phyloP scores from a whole-genome alignment of 2,888 invertebrate species.

The Eilema griseolum region DNA sequence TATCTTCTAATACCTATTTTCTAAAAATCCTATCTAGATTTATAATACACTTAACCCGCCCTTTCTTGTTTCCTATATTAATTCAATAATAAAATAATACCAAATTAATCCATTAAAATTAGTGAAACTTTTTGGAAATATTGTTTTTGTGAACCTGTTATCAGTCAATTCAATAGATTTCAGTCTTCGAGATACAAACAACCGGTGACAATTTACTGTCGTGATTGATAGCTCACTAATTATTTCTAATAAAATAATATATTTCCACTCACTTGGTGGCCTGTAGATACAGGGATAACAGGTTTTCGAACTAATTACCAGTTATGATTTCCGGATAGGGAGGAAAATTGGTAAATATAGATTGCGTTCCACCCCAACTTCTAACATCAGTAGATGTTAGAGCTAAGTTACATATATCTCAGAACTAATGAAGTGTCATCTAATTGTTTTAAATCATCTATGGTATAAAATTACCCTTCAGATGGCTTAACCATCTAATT shows the following conservation, averaged over 20 bases:
- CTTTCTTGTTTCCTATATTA: no score
- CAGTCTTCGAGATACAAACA: no score
- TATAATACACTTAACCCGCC: no score
- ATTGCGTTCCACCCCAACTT: constrained; percentile 57
- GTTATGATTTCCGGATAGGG: constrained; percentile 60
- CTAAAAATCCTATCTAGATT: no score
- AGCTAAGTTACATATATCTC: constrained; percentile 28
- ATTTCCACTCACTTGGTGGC: constrained; percentile 31
- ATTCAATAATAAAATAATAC: neutral
- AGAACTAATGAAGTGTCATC: constrained; percentile 35
- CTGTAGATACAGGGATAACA: constrained; percentile 37
- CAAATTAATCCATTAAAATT: neutral
- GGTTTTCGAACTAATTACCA: constrained; percentile 54
- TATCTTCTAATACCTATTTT: no score
- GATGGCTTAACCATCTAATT: neutral
- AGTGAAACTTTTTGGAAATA: no score
- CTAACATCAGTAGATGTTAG: constrained; percentile 47
- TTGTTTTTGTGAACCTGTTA: no score
- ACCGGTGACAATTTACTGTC: no score
- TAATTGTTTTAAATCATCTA: neutral
- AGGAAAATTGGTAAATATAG: constrained; percentile 48
- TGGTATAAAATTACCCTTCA: neutral
- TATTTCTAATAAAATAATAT: constrained; percentile 6
- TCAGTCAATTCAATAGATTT: no score
- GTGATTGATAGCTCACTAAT: no score